Percentiles rank a stretch among this genome's conserved stretches.
phyloP scores from a whole-genome alignment of 2,797 vertebrate genomes.

The Notolepis coatsorum region DNA sequence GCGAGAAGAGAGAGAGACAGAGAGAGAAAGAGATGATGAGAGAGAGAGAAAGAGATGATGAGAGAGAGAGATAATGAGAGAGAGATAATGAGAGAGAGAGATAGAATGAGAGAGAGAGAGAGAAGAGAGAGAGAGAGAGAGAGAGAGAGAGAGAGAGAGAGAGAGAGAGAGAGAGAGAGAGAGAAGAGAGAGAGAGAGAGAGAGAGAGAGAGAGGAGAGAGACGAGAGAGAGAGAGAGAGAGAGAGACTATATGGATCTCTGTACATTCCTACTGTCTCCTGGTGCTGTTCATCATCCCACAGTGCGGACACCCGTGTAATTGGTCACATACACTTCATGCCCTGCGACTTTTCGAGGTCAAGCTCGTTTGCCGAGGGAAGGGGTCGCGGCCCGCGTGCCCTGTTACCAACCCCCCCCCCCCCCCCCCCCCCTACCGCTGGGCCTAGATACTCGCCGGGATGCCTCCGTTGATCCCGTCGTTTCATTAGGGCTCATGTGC shows the following conservation, averaged over 20 bases:
- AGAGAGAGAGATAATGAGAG: conserved; percentile 41
- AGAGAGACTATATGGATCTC: conserved; percentile 19
- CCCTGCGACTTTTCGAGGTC: conserved; percentile 52
- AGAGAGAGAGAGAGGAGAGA: not conserved
- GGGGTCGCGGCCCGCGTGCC: not conserved
- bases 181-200: conserved; percentile 1
- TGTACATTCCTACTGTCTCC: conserved; percentile 51
- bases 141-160: not conserved
- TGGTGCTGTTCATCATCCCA: conserved; percentile 56
- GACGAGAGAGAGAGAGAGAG: conserved; percentile 3
- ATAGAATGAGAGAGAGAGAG: conserved; percentile 51
- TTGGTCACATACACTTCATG: conserved; percentile 8
- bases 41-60: conserved; percentile 23
- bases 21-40: conserved; percentile 22
- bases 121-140: not conserved
- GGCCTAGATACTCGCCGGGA: too few species aligned
- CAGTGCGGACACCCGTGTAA: conserved; percentile 27
- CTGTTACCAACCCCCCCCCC: not conserved
- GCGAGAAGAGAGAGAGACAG: conserved; percentile 40
- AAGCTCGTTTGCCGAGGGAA: conserved; percentile 41
- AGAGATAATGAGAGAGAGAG: conserved; percentile 5
- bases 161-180: not conserved
- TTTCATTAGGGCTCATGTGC: conserved; percentile 25
- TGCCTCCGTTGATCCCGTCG: too few species aligned
- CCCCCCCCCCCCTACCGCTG: conserved; percentile 41